Base-by-base conservation (phyloP, 1,140 invertebrate species). In the Cheumatopsyche charites region DNA sequence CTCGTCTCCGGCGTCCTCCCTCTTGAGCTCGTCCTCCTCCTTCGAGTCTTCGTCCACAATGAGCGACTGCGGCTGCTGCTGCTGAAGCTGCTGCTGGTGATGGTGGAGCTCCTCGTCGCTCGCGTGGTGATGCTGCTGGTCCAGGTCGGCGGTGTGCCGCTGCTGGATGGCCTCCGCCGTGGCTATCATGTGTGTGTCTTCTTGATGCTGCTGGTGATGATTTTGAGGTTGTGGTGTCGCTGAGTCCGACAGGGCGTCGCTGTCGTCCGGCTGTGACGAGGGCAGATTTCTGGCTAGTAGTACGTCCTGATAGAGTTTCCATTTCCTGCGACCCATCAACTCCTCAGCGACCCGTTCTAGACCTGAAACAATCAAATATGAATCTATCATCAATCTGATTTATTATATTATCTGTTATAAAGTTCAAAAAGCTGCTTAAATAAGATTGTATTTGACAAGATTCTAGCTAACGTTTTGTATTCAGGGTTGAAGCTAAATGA, bases 331-430 rank as follows among this genome's bases (percentile, higher is more conserved):
- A 88, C 93, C 94, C 91, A 94, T 94, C 87, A 95, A 92, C 89
- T 95, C 93, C 87, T 95, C 93, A 86, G 94, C 94, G 86, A 97
- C 91, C 86, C 93, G 90, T 91, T 97, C 94, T 89, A 97, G 88
- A 88, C 94, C 94, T 97, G 82, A 62, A 87, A 88, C 52, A 73
- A 73, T 43, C 26, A 63, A 29, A 63, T n/a, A n/a, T n/a, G n/a
- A n/a, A n/a, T n/a, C n/a, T n/a, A n/a, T 42, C 41, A 42, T 12
- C 5, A 5, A 42, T 42, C 12, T 42, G 5, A 42, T 42, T 42
- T 42, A 42, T 6, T 42, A 42, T 42, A 42, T 42, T 42, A 6
- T 42, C n/a, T n/a, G n/a, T n/a, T n/a, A n/a, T n/a, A n/a, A n/a
- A n/a, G n/a, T n/a, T n/a, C n/a, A n/a, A n/a, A n/a, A n/a, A n/a